A percentile compares a stretch with the other conserved stretches of the same genome.
Evolutionary conservation across 2,113 vertebrate species (phyloP).

Genomic region (Chionodraco myersi): DNA sequence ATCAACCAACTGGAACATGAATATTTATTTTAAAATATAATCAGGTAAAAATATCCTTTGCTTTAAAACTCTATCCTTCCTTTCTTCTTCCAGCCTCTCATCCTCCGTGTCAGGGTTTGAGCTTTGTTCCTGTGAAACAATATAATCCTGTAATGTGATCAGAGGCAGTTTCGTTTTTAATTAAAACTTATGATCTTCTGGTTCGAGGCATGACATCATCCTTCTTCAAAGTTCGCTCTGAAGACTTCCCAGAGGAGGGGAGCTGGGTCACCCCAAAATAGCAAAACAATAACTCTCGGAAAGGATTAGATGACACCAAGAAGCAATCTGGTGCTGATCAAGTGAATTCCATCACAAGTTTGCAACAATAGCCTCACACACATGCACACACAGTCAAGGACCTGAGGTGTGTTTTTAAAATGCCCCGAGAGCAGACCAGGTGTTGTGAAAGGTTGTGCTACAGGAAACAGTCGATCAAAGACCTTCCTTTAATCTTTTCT

Average conservation of each 20-base stretch:
- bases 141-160: conserved; percentile 65
- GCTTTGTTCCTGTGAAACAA: conserved; percentile 44
- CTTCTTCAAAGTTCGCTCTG: conserved; percentile 50
- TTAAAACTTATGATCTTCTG: conserved; percentile 53
- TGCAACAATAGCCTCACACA: background rate
- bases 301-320: conserved; percentile 69
- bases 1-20: background rate
- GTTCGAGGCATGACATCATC: conserved; percentile 65
- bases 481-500: conserved; percentile 70
- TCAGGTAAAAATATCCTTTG: background rate
- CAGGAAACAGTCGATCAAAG: conserved; percentile 71
- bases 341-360: conserved; percentile 61
- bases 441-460: conserved; percentile 53
- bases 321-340: conserved; percentile 69
- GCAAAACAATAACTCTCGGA: conserved; percentile 67
- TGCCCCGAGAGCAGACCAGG: conserved; percentile 50
- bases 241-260: conserved; percentile 25
- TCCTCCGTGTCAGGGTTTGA: conserved; percentile 31
- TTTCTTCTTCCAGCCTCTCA: conserved; percentile 2
- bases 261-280: conserved; percentile 62
- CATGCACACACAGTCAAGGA: conserved; percentile 1
- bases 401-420: conserved; percentile 27
- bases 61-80: background rate
- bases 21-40: background rate
- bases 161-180: conserved; percentile 61